A percentile compares a stretch with the other conserved stretches of the same genome.
phyloP scores from a whole-genome alignment of 1,140 invertebrate genomes.

The Ips typographus region DNA sequence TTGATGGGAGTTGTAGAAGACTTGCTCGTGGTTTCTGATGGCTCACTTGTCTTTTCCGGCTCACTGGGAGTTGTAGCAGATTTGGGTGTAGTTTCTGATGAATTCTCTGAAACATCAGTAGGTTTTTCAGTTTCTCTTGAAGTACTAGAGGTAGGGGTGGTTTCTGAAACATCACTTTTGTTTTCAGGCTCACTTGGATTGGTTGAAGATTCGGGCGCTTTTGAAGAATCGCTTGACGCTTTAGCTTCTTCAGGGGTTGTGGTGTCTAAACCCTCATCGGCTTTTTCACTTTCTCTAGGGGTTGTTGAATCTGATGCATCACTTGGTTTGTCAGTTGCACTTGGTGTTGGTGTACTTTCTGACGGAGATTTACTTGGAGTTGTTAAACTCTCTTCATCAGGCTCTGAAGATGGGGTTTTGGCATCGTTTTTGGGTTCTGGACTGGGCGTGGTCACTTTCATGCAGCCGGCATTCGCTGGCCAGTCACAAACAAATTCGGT shows the following conservation, averaged over 20 bases:
- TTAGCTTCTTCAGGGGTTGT: background rate
- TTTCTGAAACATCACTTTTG: background rate
- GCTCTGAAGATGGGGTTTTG: constrained; percentile 4
- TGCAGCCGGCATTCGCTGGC: constrained; percentile 43
- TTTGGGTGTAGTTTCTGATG: constrained; percentile 12
- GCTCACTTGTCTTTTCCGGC: background rate
- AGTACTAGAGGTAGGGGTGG: constrained; percentile 2
- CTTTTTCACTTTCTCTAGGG: constrained; percentile 6
- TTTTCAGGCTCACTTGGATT: background rate
- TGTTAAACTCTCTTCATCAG: background rate
- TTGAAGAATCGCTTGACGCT: background rate
- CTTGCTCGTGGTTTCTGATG: background rate
- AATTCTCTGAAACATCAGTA: constrained; percentile 9
- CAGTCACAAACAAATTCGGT: constrained; percentile 49
- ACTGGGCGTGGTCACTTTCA: constrained; percentile 22
- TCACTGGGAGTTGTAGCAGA: background rate
- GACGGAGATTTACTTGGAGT: background rate
- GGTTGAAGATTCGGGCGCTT: background rate
- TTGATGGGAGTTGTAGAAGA: background rate
- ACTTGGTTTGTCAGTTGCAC: constrained; percentile 2
- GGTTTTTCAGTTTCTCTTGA: constrained; percentile 4
- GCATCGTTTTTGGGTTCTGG: background rate
- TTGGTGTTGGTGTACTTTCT: background rate
- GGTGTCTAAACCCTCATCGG: background rate
- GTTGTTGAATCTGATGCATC: background rate